phyloP scores from a whole-genome alignment of 1,140 invertebrate species.

The Drosophila kanapiae region DNA sequence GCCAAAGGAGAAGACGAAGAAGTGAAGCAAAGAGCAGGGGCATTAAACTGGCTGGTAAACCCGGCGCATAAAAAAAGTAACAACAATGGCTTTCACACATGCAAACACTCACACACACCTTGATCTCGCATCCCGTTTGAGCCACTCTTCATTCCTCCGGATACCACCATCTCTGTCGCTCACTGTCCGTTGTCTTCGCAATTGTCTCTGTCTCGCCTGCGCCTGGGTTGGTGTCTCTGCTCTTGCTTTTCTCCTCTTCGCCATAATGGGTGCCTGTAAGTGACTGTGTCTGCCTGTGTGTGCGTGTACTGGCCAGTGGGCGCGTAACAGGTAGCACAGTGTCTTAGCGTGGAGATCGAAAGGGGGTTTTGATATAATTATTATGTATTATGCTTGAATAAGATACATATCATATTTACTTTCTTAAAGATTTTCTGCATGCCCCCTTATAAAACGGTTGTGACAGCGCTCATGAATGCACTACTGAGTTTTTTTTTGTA shows the following conservation, averaged over 20 bases:
- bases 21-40: constrained; percentile 19
- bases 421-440: not conserved
- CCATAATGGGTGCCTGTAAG: not conserved
- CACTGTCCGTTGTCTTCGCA: constrained; percentile 1
- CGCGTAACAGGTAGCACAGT: not conserved
- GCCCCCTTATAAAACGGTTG: not conserved
- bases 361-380: not conserved
- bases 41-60: constrained; percentile 23
- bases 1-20: constrained; percentile 10
- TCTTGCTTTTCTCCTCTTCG: not conserved
- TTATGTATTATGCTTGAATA: too few relatives aligned
- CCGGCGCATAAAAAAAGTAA: constrained; percentile 21
- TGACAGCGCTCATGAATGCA: not conserved
- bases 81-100: constrained; percentile 15
- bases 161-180: not conserved
- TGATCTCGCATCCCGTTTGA: constrained; percentile 6
- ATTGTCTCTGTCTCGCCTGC: not conserved
- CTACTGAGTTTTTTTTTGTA: not conserved
- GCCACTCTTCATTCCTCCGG: constrained; percentile 9
- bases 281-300: not conserved
- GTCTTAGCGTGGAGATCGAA: not conserved
- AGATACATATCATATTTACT: too few relatives aligned
- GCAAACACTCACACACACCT: not conserved
- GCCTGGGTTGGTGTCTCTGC: not conserved
- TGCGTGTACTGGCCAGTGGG: not conserved